Evolutionary conservation across 2,113 vertebrate species (phyloP), one percentile per base, ranked within the genome.

Genomic region (Microtus richardsoni): DNA sequence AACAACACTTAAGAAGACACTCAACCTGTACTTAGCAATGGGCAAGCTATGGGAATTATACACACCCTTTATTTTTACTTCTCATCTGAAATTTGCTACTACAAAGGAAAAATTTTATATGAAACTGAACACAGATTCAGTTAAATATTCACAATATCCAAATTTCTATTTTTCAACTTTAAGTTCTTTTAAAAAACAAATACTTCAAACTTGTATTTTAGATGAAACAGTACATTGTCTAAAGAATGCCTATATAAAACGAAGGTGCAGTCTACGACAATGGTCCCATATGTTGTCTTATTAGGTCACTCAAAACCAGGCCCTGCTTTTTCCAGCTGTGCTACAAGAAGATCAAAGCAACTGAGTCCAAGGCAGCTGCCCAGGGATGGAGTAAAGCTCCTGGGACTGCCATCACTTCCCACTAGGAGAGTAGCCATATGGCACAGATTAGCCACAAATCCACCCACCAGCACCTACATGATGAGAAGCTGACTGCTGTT

Each of bases 391-490:
- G 91, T 86, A 87, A 92, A 91, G 92, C 95, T 93, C 87, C 83
- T 2, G 71, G 74, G 70, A 49, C 94, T 80, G 78, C 96, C 13
- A 8, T 91, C 95, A 93, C 78, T 94, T 97, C 68, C 88, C 73
- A 89, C 58, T 71, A 58, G 75, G 83, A 95, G 24, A 89, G 54
- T 19, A 96, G 87, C 95, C 96, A 96, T 96, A 96, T 97, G 97
- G 93, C 83, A 89, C 33, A 90, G 94, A 97, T 96, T 97, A 97
- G 82, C 90, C 88, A 96, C 93, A 98, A 95, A 96, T 92, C 94
- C 60, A 93, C 66, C 93, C 78, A 96, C 58, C 41, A 91, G 84
- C 68, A 96, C 89, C 93, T 95, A 91, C 84, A 94, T 39, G 82
- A 86, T 79, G 68, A 96, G 91, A 88, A 73, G 88, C 78, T 93